Base-by-base conservation (phyloP, 1,140 invertebrate genomes). In the Carposina sasakii region DNA sequence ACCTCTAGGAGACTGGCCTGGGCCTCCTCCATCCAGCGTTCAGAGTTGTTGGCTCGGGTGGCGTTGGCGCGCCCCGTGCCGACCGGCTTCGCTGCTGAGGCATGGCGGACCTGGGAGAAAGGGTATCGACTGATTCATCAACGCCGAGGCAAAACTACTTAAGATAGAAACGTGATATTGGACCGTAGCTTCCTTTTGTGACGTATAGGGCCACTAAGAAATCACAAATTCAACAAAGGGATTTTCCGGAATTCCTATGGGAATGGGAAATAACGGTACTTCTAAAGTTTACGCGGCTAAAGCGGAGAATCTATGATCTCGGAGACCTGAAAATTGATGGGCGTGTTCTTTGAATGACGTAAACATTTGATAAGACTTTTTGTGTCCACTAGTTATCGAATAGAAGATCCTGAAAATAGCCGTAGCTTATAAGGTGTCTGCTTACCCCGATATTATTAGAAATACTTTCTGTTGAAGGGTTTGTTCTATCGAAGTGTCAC, bases 1-100 rank as follows among this genome's bases (percentile, higher is more conserved):
- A 76, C 60, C 31, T 76, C 68, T 21, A 67, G 41, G 19, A 57
- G 48, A 37, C 60, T 54, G 12, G 49, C 51, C 12, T 46, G 20
- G 34, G 23, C 23, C 28, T 45, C 24, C 20, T 49, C 54, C 21
- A 31, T 44, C 60, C 61, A 59, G 13, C 46, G 54, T 20, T 71
- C 71, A 6, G 66, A 42, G 30, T 57, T 60, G 52, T 71, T 72
- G 16, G 33, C 34, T 1, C 57, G 47, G 20, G 57, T 61, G 17
- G 45, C 36, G 48, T 75, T 73, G 2, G 55, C 48, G 9, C 68
- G 68, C n/a, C 62, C 71, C 22, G 70, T 74, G 17, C 79, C 67
- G 34, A 81, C 73, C 21, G 81, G 57, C 47, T 73, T 69, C 30
- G 76, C 52, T 16, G 73, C 76, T 5, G 72, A 66, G 33, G 67